Conservation (phyloP, 1,140 invertebrate species). For the Coelopa frigida region DNA sequence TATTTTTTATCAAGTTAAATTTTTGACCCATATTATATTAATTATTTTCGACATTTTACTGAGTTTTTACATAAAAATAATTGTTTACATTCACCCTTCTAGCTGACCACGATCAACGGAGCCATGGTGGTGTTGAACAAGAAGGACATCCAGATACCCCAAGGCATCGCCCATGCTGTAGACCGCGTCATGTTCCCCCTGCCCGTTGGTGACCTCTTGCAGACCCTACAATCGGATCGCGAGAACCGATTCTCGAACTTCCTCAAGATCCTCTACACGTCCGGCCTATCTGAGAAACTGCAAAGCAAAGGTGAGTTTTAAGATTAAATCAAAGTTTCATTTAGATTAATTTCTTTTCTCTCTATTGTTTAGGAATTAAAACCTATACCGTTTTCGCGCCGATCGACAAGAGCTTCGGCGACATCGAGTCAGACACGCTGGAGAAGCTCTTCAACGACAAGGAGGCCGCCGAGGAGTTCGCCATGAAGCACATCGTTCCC, state of each 20-base stretch:
- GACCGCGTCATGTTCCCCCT: constrained; percentile 82
- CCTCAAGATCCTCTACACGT: constrained; percentile 64
- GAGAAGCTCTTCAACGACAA: constrained; percentile 52
- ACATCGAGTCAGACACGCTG: constrained; percentile 56
- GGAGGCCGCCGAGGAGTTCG: constrained; percentile 61
- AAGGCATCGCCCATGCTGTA: constrained; percentile 79
- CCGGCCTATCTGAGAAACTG: constrained; percentile 65
- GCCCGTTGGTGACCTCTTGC: constrained; percentile 72
- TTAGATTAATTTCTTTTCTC: neutral
- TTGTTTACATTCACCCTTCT: constrained; percentile 8
- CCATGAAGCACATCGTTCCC: constrained; percentile 69
- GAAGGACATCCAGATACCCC: constrained; percentile 70
- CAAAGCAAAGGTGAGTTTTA: constrained; percentile 38
- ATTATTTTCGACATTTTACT: too few relatives aligned
- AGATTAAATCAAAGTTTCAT: neutral
- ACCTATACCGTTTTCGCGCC: constrained; percentile 81
- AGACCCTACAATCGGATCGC: constrained; percentile 72
- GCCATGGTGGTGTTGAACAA: constrained; percentile 69
- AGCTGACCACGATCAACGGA: constrained; percentile 77
- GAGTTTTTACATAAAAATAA: too few relatives aligned
- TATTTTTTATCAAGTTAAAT: too few relatives aligned
- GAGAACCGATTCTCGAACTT: constrained; percentile 72
- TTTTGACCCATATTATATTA: too few relatives aligned
- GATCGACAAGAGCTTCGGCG: constrained; percentile 69
- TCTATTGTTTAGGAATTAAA: constrained; percentile 56